phyloP scores from a whole-genome alignment of 2,113 vertebrate genomes.

The Etia nguti region DNA sequence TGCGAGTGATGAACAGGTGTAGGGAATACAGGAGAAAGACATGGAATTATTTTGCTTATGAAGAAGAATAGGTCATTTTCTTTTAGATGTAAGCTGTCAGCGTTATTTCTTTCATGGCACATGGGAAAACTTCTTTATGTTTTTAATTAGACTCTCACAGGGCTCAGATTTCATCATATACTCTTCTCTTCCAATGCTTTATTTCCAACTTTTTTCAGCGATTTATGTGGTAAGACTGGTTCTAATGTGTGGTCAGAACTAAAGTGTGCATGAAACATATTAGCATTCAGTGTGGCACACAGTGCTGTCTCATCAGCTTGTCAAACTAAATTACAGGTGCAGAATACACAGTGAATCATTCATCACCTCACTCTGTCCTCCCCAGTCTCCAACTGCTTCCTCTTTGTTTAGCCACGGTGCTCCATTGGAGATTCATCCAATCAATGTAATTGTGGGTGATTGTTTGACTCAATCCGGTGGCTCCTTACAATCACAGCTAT shows the following conservation, averaged over 20 bases:
- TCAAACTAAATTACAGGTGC: conserved; percentile 63
- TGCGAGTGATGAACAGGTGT: conserved; percentile 48
- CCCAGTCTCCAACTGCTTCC: conserved; percentile 46
- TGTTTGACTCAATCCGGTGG: conserved; percentile 50
- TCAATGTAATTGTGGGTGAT: conserved; percentile 71
- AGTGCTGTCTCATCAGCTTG: conserved; percentile 49
- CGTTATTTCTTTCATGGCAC: neutral
- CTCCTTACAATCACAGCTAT: conserved; percentile 37
- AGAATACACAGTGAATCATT: conserved; percentile 45
- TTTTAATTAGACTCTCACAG: conserved; percentile 6
- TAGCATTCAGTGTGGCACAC: conserved; percentile 23
- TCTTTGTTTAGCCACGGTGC: conserved; percentile 55
- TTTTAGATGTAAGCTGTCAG: neutral
- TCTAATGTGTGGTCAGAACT: neutral
- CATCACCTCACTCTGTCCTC: conserved; percentile 45
- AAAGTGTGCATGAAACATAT: neutral
- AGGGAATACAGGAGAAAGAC: conserved; percentile 20
- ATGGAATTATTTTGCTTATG: conserved; percentile 1
- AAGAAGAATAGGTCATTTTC: conserved; percentile 23
- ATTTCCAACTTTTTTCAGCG: neutral
- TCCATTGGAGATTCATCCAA: conserved; percentile 60
- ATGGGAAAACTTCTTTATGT: neutral
- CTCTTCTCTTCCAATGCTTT: neutral
- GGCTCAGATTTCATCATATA: neutral
- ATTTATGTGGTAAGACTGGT: neutral